These are phyloP conservation scores for Andinoacara biseriatus DNA, from an alignment of 2,113 vertebrate species.

Conservation along the genomic window DNA sequence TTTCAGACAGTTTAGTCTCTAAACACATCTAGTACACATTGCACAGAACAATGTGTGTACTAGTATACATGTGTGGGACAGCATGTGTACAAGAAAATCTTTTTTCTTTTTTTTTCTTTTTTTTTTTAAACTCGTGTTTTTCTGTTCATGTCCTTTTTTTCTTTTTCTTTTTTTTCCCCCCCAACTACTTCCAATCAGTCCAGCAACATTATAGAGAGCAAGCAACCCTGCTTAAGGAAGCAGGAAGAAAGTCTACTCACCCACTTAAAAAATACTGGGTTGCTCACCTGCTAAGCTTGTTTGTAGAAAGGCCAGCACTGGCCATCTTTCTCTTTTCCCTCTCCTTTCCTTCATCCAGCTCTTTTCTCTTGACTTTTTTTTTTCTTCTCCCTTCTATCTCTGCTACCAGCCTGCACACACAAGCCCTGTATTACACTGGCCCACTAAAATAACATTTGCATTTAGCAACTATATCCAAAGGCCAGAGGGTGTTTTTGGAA, in stretches of 20 bases:
- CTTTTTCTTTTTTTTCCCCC: conserved; percentile 2
- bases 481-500: conserved; percentile 13
- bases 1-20: background rate
- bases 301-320: conserved; percentile 48
- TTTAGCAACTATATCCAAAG: conserved; percentile 38
- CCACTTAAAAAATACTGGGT: conserved; percentile 34
- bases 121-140: background rate
- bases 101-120: conserved; percentile 1
- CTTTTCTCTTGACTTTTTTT: conserved; percentile 34
- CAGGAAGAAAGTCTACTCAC: conserved; percentile 44
- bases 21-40: background rate
- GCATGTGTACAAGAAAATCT: conserved; percentile 20
- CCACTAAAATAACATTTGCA: conserved; percentile 56
- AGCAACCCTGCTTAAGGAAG: conserved; percentile 24
- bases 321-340: conserved; percentile 33
- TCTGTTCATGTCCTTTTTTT: conserved; percentile 27
- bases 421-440: conserved; percentile 59
- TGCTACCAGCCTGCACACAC: conserved; percentile 45
- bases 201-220: background rate
- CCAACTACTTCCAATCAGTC: conserved; percentile 32
- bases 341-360: background rate
- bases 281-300: conserved; percentile 61
- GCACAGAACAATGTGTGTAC: background rate
- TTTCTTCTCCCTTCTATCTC: background rate
- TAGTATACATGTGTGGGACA: background rate